These are phyloP conservation scores for Platanista minor DNA, from an alignment of 2,113 vertebrate species.

Conservation along the genomic window DNA sequence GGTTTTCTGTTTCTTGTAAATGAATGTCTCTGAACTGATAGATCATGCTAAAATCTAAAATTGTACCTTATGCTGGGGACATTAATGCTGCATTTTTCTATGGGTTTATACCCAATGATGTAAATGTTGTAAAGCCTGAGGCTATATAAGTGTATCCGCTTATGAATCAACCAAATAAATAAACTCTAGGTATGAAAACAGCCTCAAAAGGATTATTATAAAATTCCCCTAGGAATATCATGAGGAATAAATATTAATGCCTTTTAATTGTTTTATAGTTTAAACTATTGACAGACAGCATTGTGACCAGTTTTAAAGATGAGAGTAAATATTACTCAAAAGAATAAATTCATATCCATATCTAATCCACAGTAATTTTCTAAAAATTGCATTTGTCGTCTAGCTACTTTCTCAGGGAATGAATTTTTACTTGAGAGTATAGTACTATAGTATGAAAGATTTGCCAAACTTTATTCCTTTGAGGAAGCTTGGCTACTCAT, in stretches of 20 bases:
- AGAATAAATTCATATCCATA: constrained; percentile 6
- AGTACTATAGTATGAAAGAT: background rate
- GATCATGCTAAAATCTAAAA: background rate
- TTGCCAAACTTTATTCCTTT: background rate
- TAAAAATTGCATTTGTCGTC: background rate
- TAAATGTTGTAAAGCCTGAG: constrained; percentile 6
- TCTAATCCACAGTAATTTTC: background rate
- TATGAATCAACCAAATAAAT: constrained; percentile 38
- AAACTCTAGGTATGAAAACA: background rate
- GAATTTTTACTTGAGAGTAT: background rate
- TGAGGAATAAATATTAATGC: constrained; percentile 43
- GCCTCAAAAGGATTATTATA: background rate
- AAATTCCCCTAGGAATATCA: background rate
- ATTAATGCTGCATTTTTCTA: background rate
- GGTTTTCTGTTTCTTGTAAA: background rate
- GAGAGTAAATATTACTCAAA: background rate
- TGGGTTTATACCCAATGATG: background rate
- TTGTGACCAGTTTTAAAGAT: background rate
- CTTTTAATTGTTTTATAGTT: constrained; percentile 20
- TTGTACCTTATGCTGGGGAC: background rate
- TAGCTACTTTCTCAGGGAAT: background rate
- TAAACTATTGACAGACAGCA: background rate
- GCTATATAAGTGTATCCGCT: background rate
- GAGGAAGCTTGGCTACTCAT: background rate
- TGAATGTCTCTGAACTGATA: background rate